Base-by-base conservation (phyloP, 1,140 invertebrate species). In the Lepidurus packardi region DNA sequence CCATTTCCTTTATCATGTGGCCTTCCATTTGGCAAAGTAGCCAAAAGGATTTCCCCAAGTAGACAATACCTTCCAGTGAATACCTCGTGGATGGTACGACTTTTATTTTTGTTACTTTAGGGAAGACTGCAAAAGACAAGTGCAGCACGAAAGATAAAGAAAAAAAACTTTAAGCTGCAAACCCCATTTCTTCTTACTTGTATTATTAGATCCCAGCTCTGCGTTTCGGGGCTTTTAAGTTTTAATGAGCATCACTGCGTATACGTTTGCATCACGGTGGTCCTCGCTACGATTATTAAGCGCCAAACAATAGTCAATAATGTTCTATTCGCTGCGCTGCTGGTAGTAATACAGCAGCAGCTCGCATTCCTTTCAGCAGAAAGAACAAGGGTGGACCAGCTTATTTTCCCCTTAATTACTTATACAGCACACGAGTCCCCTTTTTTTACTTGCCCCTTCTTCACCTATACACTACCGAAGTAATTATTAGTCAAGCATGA, bases 201-300 rank as follows among this genome's bases (percentile, higher is more conserved):
- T 65, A 65, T 65, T 65, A 65, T 65, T 65, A 65, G 53, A 65
- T n/a, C 53, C 16, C 53, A 65, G 53, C 53, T 65, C 53, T 21
- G 53, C 16, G 53, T 9, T 65, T 21, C 16, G 53, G n/a, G 21
- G 13, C 6, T 9, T 16, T 16, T 65, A 9, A 21, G 1, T n/a
- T 65, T 13, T 65, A 65, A 65, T 65, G 21, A 16, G 13, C 53
- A 34, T 2, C 34, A 34, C 34, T 34, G 34, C 34, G 34, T 34
- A 34, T 34, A 34, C 34, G 34, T 34, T 34, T 34, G 34, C 34
- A 34, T 34, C 34, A 34, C 34, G 34, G 34, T 34, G 34, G 34
- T 34, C 34, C 34, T 34, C 34, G 34, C 34, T 34, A 34, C 34
- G 34, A 34, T 34, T 34, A 34, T 4, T 34, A 34, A 34, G 34